A percentile compares a stretch with the other conserved stretches of the same genome.
phyloP scores from a whole-genome alignment of 1,140 invertebrate genomes.

The Anthonomus grandis region DNA sequence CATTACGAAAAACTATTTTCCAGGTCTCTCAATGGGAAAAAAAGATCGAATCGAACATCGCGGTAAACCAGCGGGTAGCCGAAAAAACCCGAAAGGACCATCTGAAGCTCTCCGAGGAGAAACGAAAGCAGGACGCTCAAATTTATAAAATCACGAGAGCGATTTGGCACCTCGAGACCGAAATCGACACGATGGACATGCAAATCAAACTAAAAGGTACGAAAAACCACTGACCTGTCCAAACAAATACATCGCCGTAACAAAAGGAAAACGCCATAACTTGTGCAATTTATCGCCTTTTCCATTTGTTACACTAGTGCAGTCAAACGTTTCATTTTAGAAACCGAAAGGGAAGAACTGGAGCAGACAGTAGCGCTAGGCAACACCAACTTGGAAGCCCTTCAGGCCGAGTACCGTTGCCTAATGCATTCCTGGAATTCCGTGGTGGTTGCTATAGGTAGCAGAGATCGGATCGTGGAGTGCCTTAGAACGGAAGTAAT shows the following conservation, averaged over 20 bases:
- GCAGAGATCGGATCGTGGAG: conserved; percentile 62
- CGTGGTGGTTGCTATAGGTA: conserved; percentile 64
- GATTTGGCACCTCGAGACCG: conserved; percentile 55
- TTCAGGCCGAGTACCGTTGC: conserved; percentile 65
- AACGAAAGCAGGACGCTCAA: conserved; percentile 54
- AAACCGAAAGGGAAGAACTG: conserved; percentile 53
- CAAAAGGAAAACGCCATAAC: too few species aligned
- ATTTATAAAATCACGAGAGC: conserved; percentile 55
- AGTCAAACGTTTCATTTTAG: conserved; percentile 19
- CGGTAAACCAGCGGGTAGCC: conserved; percentile 54
- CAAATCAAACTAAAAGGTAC: conserved; percentile 52
- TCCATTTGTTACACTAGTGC: background rate
- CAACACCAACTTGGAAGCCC: conserved; percentile 65
- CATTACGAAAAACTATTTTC: too few species aligned
- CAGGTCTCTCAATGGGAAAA: conserved; percentile 52
- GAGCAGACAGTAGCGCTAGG: conserved; percentile 56
- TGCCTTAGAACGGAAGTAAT: conserved; percentile 61
- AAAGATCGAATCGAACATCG: conserved; percentile 54
- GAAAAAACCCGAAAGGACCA: conserved; percentile 57
- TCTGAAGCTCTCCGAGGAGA: conserved; percentile 51
- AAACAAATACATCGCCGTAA: background rate
- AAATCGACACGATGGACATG: conserved; percentile 53
- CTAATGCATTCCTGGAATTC: conserved; percentile 69
- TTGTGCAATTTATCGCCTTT: background rate
- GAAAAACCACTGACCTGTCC: too few species aligned